phyloP scores from a whole-genome alignment of 2,113 vertebrate species.

The Rallus limicola region DNA sequence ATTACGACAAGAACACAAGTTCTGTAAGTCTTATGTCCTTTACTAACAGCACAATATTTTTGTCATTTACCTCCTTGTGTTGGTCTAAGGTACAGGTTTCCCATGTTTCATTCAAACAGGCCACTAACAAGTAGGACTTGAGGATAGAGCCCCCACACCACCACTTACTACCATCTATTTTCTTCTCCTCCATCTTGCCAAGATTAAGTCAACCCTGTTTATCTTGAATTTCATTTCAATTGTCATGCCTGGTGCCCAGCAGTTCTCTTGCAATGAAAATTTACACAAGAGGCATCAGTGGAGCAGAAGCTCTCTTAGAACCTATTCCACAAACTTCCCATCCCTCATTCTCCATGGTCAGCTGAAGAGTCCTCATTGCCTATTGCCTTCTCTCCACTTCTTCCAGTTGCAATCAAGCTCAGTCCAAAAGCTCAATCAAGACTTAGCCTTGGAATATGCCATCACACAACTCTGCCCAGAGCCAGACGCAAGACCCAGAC shows the following conservation, averaged over 20 bases:
- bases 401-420: background rate
- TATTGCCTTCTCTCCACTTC: background rate
- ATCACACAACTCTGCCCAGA: background rate
- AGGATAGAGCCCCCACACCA: background rate
- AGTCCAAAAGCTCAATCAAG: background rate
- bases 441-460: background rate
- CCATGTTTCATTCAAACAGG: background rate
- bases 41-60: background rate
- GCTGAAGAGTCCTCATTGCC: background rate
- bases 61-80: background rate
- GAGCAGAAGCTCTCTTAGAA: background rate
- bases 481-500: background rate
- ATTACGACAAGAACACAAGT: background rate
- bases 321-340: background rate
- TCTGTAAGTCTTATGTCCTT: background rate
- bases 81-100: background rate
- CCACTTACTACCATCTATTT: background rate
- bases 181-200: background rate
- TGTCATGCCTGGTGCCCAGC: background rate
- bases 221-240: background rate
- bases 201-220: background rate
- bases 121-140: background rate
- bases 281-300: background rate
- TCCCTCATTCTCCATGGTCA: background rate
- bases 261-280: background rate